These are phyloP conservation scores for Ceratitis capitata DNA, from an alignment of 1,140 invertebrate species.

Conservation along the genomic window DNA sequence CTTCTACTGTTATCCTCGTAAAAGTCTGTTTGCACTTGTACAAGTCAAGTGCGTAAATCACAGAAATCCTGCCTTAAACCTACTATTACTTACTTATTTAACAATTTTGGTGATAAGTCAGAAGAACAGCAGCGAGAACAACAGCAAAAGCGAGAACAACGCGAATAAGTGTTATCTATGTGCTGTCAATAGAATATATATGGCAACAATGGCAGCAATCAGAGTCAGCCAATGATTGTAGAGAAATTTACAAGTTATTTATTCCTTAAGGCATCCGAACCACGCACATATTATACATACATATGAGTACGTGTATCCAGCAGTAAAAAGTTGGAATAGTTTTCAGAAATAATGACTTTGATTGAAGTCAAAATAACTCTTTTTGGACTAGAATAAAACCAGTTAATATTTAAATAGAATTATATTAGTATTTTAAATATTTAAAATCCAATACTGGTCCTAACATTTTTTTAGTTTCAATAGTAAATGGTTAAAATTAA, in stretches of 20 bases:
- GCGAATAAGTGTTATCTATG: neutral
- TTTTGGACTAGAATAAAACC: too few species aligned
- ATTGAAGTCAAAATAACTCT: too few species aligned
- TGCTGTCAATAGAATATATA: neutral
- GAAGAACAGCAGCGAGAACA: neutral
- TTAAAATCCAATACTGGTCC: too few species aligned
- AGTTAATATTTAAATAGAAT: too few species aligned
- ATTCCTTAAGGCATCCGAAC: neutral
- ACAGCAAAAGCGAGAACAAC: neutral
- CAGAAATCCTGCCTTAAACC: constrained; percentile 23
- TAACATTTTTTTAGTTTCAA: too few species aligned
- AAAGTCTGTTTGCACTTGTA: neutral
- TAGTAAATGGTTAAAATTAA: too few species aligned
- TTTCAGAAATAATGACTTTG: too few species aligned
- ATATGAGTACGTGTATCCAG: too few species aligned
- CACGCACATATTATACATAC: too few species aligned
- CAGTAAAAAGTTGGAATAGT: too few species aligned
- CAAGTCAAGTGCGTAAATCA: constrained; percentile 39
- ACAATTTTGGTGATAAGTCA: constrained; percentile 9
- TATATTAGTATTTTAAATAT: too few species aligned
- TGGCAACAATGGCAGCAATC: neutral
- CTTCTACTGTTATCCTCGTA: neutral
- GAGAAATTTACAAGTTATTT: constrained; percentile 21
- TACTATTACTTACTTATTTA: constrained; percentile 36
- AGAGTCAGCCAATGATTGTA: neutral